A percentile compares a stretch with the other conserved stretches of the same genome.
Evolutionary conservation across 2,888 invertebrate genomes (phyloP).

Genomic region (Cephus sareptanus): DNA sequence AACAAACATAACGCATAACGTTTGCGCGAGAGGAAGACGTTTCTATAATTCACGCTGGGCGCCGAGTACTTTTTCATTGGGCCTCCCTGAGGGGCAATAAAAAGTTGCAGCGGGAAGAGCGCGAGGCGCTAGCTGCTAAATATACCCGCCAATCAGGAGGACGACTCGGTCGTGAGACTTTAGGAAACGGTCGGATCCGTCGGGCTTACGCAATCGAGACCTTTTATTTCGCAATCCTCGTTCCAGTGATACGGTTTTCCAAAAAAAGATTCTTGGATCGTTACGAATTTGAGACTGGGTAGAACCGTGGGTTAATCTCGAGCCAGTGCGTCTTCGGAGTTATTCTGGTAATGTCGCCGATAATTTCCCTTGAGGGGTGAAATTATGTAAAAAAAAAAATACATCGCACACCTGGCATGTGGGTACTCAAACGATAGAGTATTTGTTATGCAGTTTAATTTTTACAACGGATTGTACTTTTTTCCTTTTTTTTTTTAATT

Average conservation of each 20-base stretch:
- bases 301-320: too few species aligned
- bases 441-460: too few species aligned
- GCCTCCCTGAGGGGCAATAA: slow-evolving; percentile 44
- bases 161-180: background rate
- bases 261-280: too few species aligned
- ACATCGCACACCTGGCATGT: too few species aligned
- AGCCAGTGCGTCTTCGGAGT: rapidly evolving
- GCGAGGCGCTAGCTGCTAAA: slow-evolving; percentile 1
- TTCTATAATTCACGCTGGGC: slow-evolving; percentile 48
- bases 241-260: too few species aligned
- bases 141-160: background rate
- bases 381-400: too few species aligned
- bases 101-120: slow-evolving; percentile 25
- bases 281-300: too few species aligned
- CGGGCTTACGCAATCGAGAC: background rate
- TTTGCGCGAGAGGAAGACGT: slow-evolving; percentile 33
- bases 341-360: too few species aligned
- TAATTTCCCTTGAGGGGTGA: too few species aligned
- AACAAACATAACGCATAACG: slow-evolving; percentile 16
- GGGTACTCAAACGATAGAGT: too few species aligned
- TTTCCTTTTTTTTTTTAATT: background rate
- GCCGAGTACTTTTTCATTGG: slow-evolving; percentile 42
- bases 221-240: too few species aligned
- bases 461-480: too few species aligned
- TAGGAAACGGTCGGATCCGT: background rate